Base-by-base conservation (phyloP, 2,888 invertebrate genomes). In the Crioceris asparagi region DNA sequence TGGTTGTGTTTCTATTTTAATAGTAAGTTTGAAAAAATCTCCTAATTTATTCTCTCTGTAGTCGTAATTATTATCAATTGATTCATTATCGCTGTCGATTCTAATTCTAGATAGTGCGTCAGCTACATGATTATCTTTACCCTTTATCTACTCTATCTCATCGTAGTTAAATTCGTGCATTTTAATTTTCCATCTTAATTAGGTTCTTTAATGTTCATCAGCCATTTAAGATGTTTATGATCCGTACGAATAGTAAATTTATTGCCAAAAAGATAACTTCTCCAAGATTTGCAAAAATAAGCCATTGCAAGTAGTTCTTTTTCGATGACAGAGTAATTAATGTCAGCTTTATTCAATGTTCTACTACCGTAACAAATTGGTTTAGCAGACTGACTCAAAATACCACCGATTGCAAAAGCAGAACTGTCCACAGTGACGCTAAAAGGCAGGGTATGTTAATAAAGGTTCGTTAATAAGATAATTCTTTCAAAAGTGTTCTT, bases 111-210 rank as follows among this genome's bases (percentile, higher is more conserved):
- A n/a, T n/a, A n/a, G n/a, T n/a, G n/a, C n/a, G n/a, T n/a, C n/a
- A n/a, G n/a, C n/a, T n/a, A n/a, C n/a, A n/a, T n/a, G n/a, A n/a
- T n/a, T n/a, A n/a, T 37, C 17, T 32, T 40, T 48, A 2, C 59
- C 57, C 7, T 46, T 43, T 44, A 53, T 56, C 26, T 60, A 59
- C 3, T 39, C 31, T 0, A 61, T 53, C 37, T 53, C 46, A n/a
- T n/a, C n/a, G 16, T 55, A 61, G 7, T 57, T 51, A 34, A 51
- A 60, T 38, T 61, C 57, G 14, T 54, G 46, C 2, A 61, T 26
- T 39, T 44, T 43, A 3, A 59, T 29, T 31, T 53, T 35, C 56
- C 58, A 62, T 29, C 56, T 31, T 4, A 53, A 7, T 41, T 43
- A 1, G 56, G 57, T 3, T 60, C 56, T 43, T 57, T 60, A 1